A percentile compares a stretch with the other conserved stretches of the same genome.
These are phyloP conservation scores for Cardiocondyla obscurior DNA, from an alignment of 1,140 invertebrate species.

Conservation along the genomic window DNA sequence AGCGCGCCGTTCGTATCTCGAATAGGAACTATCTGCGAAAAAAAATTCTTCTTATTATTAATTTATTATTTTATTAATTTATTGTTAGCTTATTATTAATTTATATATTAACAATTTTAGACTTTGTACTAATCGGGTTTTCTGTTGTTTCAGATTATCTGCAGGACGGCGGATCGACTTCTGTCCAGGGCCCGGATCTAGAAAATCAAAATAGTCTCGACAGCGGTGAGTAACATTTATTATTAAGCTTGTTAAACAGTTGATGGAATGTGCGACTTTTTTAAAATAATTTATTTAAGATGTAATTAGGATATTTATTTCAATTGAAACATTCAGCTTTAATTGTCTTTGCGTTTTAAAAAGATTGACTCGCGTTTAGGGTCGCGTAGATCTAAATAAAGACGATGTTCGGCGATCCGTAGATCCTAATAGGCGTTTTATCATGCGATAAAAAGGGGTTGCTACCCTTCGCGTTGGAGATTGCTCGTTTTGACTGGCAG, in stretches of 20 bases:
- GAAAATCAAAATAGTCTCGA: constrained; percentile 80
- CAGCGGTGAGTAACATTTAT: constrained; percentile 73
- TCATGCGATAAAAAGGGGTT: constrained; percentile 51
- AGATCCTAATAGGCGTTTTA: constrained; percentile 43
- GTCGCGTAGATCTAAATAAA: constrained; percentile 8
- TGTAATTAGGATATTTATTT: not conserved
- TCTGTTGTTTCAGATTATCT: constrained; percentile 73
- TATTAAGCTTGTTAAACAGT: not conserved
- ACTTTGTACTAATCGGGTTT: not conserved
- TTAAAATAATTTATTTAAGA: too few species aligned
- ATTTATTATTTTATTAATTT: too few species aligned
- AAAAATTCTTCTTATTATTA: not conserved
- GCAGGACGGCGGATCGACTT: constrained; percentile 67
- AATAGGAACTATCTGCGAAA: too few species aligned
- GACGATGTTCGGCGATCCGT: not conserved
- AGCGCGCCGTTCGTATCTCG: too few species aligned
- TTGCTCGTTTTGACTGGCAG: constrained; percentile 38
- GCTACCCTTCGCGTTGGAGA: constrained; percentile 22
- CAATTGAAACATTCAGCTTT: not conserved
- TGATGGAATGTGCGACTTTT: not conserved
- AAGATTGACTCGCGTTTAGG: not conserved
- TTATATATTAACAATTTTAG: too few species aligned
- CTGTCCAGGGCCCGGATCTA: constrained; percentile 72
- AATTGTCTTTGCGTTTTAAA: constrained; percentile 7
- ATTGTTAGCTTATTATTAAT: too few species aligned